phyloP scores from a whole-genome alignment of 2,888 invertebrate genomes.

The Deilephila porcellus region DNA sequence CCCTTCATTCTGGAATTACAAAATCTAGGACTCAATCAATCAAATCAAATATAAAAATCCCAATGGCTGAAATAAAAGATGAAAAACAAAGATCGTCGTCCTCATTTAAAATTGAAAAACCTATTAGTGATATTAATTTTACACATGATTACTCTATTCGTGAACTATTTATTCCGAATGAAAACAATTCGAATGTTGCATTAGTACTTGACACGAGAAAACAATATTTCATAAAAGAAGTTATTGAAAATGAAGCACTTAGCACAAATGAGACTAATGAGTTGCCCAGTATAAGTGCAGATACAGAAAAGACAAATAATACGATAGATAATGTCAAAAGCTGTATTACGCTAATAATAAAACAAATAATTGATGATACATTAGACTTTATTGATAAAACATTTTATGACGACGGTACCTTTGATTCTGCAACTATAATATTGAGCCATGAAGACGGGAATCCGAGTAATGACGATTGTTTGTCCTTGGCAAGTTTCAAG shows the following conservation, averaged over 20 bases:
- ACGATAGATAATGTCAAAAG: not conserved
- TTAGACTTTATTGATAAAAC: conserved; percentile 52
- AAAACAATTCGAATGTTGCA: not conserved
- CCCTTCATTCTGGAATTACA: conserved; percentile 46
- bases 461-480: conserved; percentile 39
- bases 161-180: not conserved
- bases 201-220: not conserved
- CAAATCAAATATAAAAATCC: conserved; percentile 53
- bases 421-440: conserved; percentile 51
- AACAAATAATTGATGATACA: conserved; percentile 60
- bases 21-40: conserved; percentile 51
- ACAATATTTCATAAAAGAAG: not conserved
- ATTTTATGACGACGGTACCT: conserved; percentile 38
- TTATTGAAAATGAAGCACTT: not conserved
- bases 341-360: conserved; percentile 48
- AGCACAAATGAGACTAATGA: not conserved
- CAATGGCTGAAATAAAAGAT: conserved; percentile 45
- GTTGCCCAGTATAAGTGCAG: not conserved
- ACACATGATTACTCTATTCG: not conserved
- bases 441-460: conserved; percentile 44
- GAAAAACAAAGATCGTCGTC: conserved; percentile 31
- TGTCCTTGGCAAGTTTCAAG: conserved; percentile 51
- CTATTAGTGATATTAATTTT: not conserved
- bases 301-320: not conserved
- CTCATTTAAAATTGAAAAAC: conserved; percentile 14